These are phyloP conservation scores for Amblyteles armatorius DNA, from an alignment of 2,888 invertebrate species.

Conservation along the genomic window DNA sequence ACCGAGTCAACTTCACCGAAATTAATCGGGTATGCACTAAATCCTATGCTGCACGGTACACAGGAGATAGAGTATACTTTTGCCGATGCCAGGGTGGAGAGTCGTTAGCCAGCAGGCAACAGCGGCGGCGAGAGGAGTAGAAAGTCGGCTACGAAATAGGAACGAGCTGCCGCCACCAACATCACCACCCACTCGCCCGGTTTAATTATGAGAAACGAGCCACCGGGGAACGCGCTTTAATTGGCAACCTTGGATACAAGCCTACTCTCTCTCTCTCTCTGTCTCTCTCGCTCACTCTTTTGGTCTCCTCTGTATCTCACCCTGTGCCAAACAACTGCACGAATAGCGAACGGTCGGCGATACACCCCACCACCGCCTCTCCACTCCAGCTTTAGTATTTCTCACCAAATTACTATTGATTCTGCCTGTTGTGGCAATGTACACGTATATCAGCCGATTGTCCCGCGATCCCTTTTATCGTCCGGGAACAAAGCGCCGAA, in stretches of 20 bases:
- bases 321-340: slow-evolving; percentile 59
- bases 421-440: slow-evolving; percentile 42
- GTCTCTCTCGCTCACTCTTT: slow-evolving; percentile 34
- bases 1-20: slow-evolving; percentile 17
- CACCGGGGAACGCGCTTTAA: slow-evolving; percentile 68
- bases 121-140: slow-evolving; percentile 33
- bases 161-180: slow-evolving; percentile 59
- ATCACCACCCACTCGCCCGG: slow-evolving; percentile 61
- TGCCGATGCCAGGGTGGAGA: slow-evolving; percentile 51
- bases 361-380: slow-evolving; percentile 5
- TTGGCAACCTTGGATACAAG: slow-evolving; percentile 69
- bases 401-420: slow-evolving; percentile 63
- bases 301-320: slow-evolving; percentile 48
- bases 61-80: slow-evolving; percentile 45
- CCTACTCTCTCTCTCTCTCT: slow-evolving; percentile 27
- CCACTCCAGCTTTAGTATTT: slow-evolving; percentile 43
- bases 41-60: slow-evolving; percentile 21
- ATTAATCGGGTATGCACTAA: neutral
- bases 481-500: slow-evolving; percentile 16
- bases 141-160: slow-evolving; percentile 66
- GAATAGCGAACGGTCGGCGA: slow-evolving; percentile 55
- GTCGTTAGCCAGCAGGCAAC: slow-evolving; percentile 62
- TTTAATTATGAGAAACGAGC: slow-evolving; percentile 72
- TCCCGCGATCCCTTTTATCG: slow-evolving; percentile 42
- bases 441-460: slow-evolving; percentile 49